These are phyloP conservation scores for Pampusana beccarii DNA, from an alignment of 2,113 vertebrate genomes.

Conservation along the genomic window DNA sequence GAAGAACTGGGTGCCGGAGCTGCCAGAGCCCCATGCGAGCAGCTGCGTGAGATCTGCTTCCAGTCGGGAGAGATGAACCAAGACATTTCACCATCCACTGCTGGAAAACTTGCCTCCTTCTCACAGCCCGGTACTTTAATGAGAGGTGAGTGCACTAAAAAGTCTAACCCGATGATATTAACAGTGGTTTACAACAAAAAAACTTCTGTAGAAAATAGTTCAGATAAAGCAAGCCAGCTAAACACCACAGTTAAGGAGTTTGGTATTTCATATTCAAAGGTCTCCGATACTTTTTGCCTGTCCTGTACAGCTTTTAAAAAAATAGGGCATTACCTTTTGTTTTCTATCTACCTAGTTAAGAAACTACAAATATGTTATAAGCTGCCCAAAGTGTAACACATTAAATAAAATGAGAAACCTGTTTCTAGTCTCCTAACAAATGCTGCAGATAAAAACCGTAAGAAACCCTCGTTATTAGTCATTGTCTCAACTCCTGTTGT, in stretches of 20 bases:
- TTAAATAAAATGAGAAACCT: slow-evolving; percentile 51
- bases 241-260: neutral
- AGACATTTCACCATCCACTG: neutral
- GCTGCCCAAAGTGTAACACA: slow-evolving; percentile 46
- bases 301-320: slow-evolving; percentile 65
- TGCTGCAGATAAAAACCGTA: slow-evolving; percentile 44
- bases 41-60: neutral
- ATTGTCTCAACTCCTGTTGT: neutral
- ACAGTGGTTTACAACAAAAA: slow-evolving; percentile 17
- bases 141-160: neutral
- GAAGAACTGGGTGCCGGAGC: neutral
- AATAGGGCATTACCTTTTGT: slow-evolving; percentile 58
- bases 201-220: neutral
- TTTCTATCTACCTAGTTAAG: slow-evolving; percentile 41
- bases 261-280: neutral
- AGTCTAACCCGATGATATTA: neutral
- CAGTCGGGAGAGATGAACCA: neutral
- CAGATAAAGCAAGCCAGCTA: slow-evolving; percentile 8
- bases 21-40: neutral
- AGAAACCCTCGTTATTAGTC: neutral
- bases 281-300: slow-evolving; percentile 23
- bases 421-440: slow-evolving; percentile 56
- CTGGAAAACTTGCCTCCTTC: neutral
- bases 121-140: neutral
- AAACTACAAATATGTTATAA: slow-evolving; percentile 48